Evolutionary conservation across 2,888 invertebrate genomes (phyloP), one percentile per base, ranked within the genome.

Genomic region (Lepidochrysops patricia): DNA sequence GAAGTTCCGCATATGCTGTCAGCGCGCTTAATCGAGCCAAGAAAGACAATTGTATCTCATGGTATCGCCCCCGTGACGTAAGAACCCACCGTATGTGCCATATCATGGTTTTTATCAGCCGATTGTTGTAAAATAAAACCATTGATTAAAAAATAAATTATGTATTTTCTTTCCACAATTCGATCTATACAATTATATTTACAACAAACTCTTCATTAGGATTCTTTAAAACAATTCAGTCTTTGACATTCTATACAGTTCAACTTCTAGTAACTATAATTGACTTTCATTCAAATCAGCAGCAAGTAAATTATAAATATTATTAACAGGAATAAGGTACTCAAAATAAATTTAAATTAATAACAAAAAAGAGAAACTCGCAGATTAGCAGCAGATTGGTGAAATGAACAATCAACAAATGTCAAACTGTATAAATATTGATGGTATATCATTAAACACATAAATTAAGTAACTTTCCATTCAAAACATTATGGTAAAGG

Each of bases 181-280:
- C 80, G 68, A 70, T 63, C 67, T 74, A 75, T 75, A 72, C 74
- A 77, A 43, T 70, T 65, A 72, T 80, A 84, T 79, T 77, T 78
- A 80, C 77, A 80, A 74, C 76, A 79, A 74, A 70, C 71, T 66
- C 70, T 74, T 70, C 77, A 77, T 68, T 71, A 77, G 76, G 72
- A 75, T 69, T 75, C 71, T 78, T 79, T 79, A 77, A 78, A 80
- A 78, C 76, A 80, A 80, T 77, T 88, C 88, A 88, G 88, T 87
- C 88, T 88, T 86, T 72, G 78, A 77, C 79, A 82, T 83, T 82
- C 79, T 72, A 73, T 81, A 84, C 82, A 84, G 80, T 85, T 84
- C 77, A 83, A 83, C 77, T 71, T 67, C 63, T 61, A 43, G 43
- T 62, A 60, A 35, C 66, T 70, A 66, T 69, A 66, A 67, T 67